These are phyloP conservation scores for Hydraecia micacea DNA, from an alignment of 2,888 invertebrate genomes.

Conservation along the genomic window DNA sequence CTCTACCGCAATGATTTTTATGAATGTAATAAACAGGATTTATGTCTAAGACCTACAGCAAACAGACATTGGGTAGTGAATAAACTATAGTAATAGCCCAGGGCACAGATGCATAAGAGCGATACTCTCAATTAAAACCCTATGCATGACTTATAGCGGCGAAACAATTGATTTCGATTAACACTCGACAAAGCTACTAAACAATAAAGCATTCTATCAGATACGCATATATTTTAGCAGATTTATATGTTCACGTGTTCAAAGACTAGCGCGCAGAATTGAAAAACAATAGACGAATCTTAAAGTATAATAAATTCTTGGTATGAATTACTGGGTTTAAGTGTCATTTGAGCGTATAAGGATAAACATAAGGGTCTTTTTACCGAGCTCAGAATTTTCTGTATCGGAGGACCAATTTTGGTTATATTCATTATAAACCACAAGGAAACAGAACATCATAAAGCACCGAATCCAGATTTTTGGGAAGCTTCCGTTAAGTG, in stretches of 20 bases:
- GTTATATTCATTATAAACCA: neutral
- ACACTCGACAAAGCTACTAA: constrained; percentile 85
- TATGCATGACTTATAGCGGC: constrained; percentile 83
- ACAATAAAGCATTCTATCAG: constrained; percentile 80
- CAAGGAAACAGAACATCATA: neutral
- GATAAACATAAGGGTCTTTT: constrained; percentile 26
- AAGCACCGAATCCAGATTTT: neutral
- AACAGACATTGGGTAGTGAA: constrained; percentile 56
- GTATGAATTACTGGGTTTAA: constrained; percentile 31
- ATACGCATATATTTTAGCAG: constrained; percentile 64
- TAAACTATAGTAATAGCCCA: constrained; percentile 76
- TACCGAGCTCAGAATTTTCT: neutral
- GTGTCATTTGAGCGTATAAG: constrained; percentile 22
- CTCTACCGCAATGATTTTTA: constrained; percentile 29
- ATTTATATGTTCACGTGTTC: constrained; percentile 64
- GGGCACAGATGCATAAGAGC: constrained; percentile 78
- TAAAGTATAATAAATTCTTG: constrained; percentile 30
- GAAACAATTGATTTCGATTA: constrained; percentile 89
- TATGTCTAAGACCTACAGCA: constrained; percentile 52
- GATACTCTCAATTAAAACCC: constrained; percentile 86
- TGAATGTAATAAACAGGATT: constrained; percentile 38
- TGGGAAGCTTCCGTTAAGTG: neutral
- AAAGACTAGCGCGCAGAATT: constrained; percentile 61
- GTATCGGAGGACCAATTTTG: constrained; percentile 4
- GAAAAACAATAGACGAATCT: constrained; percentile 34